Base-by-base conservation (phyloP, 1,140 invertebrate genomes). In the Zaprionus davidi region DNA sequence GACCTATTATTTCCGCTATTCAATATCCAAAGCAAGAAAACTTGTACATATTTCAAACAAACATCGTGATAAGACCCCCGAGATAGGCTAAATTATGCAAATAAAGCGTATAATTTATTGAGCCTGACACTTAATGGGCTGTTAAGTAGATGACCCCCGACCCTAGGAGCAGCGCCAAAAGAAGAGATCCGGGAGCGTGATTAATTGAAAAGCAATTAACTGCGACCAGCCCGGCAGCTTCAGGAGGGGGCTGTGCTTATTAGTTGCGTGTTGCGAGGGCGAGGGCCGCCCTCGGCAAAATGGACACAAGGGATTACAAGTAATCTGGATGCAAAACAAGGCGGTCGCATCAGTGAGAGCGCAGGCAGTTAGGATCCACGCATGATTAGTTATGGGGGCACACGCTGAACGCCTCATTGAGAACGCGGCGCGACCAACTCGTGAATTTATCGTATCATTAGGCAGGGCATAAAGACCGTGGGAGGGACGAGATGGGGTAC, bases 391-490 rank as follows among this genome's bases (percentile, higher is more conserved):
- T 79, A 63, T 73, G 72, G 67, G 41, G 31, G n/a, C 57, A 17
- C 36, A 22, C 26, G 11, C n/a, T 71, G 55, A 64, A 81, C 71
- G 84, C 75, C 81, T 79, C 85, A 88, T 90, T 88, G 85, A 57
- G 65, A 53, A 49, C 51, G 53, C 44, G 51, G 70, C 53, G 65
- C 71, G 65, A 71, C 66, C 75, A 70, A 51, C 76, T 84, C 76
- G 81, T 72, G 84, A 77, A 90, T 85, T 90, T 79, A 90, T 36
- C 85, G 85, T 77, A 71, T 90, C 85, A 90, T 90, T 90, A 90
- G 65, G 85, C 81, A 84, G 53, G 31, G 60, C 63, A 81, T 70
- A 87, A 81, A 72, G 66, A 36, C 34, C 31, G 38, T 6, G 26
- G 15, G 22, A n/a, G 15, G 58, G 13, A n/a, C 17, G 24, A 11